Percentiles rank a stretch among this genome's conserved stretches.
phyloP scores from a whole-genome alignment of 2,113 vertebrate species.

The Eubucco bourcierii region DNA sequence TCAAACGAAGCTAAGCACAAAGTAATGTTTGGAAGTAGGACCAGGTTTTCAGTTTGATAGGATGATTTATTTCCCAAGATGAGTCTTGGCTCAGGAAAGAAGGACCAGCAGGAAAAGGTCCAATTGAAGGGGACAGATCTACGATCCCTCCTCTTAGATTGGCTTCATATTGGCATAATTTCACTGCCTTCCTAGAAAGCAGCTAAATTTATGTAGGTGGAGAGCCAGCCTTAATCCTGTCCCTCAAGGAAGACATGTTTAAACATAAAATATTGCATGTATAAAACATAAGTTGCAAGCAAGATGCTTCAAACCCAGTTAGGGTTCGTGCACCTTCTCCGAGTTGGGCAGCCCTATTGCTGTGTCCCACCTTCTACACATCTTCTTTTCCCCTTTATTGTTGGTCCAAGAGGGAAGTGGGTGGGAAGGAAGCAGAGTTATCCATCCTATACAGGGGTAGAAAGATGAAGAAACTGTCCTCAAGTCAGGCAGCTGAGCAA shows the following conservation, averaged over 20 bases:
- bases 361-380: background rate
- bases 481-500: background rate
- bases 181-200: constrained; percentile 56
- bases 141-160: background rate
- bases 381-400: background rate
- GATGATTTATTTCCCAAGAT: constrained; percentile 35
- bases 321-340: background rate
- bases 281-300: constrained; percentile 38
- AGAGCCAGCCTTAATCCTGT: constrained; percentile 47
- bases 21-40: constrained; percentile 48
- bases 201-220: constrained; percentile 17
- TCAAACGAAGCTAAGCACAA: constrained; percentile 39
- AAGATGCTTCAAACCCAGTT: background rate
- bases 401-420: background rate
- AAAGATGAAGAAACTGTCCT: background rate
- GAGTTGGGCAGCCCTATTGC: background rate
- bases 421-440: background rate
- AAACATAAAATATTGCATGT: constrained; percentile 46
- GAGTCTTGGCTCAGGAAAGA: constrained; percentile 36
- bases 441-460: background rate
- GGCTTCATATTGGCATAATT: constrained; percentile 41
- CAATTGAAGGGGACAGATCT: constrained; percentile 41
- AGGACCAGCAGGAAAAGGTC: constrained; percentile 48
- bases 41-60: background rate
- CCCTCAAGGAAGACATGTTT: constrained; percentile 56